Conservation (phyloP, 2,113 vertebrate species). For the Apaloderma vittatum region DNA sequence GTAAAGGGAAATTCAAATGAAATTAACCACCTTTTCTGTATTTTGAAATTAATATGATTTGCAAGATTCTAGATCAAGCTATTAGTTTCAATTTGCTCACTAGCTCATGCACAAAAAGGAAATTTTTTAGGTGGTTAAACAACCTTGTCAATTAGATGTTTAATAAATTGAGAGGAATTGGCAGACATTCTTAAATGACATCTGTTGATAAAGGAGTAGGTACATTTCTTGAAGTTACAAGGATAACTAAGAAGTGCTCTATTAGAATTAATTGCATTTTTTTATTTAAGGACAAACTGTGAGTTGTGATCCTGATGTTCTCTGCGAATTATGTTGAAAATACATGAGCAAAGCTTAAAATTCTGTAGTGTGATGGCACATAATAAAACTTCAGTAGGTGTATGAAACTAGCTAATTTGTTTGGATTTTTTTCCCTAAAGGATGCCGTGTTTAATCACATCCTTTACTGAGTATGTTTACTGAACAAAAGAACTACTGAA, state of each 20-base stretch:
- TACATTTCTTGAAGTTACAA: conserved; percentile 27
- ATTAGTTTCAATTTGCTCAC: conserved; percentile 76
- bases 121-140: conserved; percentile 74
- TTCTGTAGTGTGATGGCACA: background rate
- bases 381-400: background rate
- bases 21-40: conserved; percentile 47
- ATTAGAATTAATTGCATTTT: conserved; percentile 6
- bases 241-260: background rate
- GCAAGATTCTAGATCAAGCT: conserved; percentile 54
- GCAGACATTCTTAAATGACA: conserved; percentile 58
- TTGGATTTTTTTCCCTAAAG: background rate
- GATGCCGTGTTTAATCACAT: background rate
- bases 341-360: background rate
- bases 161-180: conserved; percentile 77
- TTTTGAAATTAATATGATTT: conserved; percentile 71
- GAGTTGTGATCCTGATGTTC: background rate
- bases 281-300: background rate
- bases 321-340: background rate
- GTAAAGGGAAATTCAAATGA: background rate
- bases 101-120: conserved; percentile 57
- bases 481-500: background rate
- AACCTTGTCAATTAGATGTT: conserved; percentile 68
- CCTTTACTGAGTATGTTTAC: background rate
- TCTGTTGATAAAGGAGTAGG: conserved; percentile 50
- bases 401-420: background rate